Percentiles rank a stretch among this genome's conserved stretches.
Conservation (phyloP, 2,113 vertebrate genomes). For the Xenus cinereus region DNA sequence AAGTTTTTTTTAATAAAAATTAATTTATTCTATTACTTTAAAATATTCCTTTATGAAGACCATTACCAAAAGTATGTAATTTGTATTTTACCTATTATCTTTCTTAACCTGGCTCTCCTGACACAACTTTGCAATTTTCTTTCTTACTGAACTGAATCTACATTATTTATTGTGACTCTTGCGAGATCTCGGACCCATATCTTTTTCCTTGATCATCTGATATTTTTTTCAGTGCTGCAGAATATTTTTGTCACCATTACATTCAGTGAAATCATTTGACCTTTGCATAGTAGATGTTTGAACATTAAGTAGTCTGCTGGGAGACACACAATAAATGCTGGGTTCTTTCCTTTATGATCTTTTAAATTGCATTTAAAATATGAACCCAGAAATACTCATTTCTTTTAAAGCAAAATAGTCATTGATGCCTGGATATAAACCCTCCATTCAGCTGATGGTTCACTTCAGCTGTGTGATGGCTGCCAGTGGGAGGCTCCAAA, state of each 20-base stretch:
- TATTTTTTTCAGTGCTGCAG: background rate
- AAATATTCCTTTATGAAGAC: background rate
- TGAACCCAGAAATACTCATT: background rate
- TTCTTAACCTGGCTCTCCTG: conserved; percentile 10
- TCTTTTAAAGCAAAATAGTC: conserved; percentile 27
- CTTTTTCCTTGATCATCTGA: background rate
- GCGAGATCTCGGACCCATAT: background rate
- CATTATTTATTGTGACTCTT: conserved; percentile 39
- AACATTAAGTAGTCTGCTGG: conserved; percentile 59
- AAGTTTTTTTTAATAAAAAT: background rate
- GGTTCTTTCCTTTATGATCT: conserved; percentile 40
- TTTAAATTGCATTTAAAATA: conserved; percentile 55
- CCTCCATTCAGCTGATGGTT: conserved; percentile 9
- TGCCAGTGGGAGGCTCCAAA: conserved; percentile 72
- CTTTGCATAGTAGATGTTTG: conserved; percentile 49
- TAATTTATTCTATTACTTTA: background rate
- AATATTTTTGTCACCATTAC: conserved; percentile 27
- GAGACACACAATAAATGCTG: conserved; percentile 31
- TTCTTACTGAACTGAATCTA: conserved; percentile 50
- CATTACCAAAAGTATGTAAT: background rate
- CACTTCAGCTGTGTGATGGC: conserved; percentile 57
- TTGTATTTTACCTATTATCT: conserved; percentile 31
- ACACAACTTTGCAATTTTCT: conserved; percentile 27
- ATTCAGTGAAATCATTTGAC: conserved; percentile 54
- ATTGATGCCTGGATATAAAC: conserved; percentile 11